phyloP scores from a whole-genome alignment of 2,888 invertebrate species.

The Phaedon cochleariae region DNA sequence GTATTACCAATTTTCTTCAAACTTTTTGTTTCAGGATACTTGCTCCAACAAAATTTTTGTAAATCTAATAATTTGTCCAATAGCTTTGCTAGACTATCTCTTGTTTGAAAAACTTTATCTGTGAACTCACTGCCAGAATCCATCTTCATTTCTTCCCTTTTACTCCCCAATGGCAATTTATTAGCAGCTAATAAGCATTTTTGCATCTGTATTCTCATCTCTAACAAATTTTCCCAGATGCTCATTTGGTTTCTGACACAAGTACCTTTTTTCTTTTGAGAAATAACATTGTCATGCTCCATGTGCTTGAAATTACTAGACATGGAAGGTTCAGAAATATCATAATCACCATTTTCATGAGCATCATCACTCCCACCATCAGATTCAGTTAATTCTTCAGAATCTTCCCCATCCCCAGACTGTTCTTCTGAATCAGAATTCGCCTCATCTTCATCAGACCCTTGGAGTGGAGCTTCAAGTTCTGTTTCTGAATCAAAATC shows the following conservation, averaged over 20 bases:
- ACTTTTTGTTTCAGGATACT: constrained; percentile 75
- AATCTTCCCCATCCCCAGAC: constrained; percentile 30
- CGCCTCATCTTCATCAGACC: constrained; percentile 44
- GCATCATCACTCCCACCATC: too few species aligned
- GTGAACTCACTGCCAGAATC: constrained; percentile 63
- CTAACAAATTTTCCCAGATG: constrained; percentile 86
- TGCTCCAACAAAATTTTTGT: constrained; percentile 70
- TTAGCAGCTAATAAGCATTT: constrained; percentile 80
- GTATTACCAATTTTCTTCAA: constrained; percentile 49
- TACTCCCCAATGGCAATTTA: constrained; percentile 76
- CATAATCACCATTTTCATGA: constrained; percentile 39
- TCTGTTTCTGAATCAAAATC: constrained; percentile 45
- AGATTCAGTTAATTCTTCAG: constrained; percentile 61
- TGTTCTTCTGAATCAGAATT: constrained; percentile 15
- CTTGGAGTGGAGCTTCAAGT: too few species aligned
- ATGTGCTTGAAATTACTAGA: constrained; percentile 65
- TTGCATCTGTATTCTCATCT: constrained; percentile 88
- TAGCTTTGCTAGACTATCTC: constrained; percentile 66
- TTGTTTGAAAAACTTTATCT: constrained; percentile 64
- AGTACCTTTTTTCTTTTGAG: constrained; percentile 71
- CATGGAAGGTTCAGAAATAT: constrained; percentile 38
- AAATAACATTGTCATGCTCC: constrained; percentile 65
- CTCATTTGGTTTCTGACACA: constrained; percentile 76
- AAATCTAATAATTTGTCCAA: constrained; percentile 72
- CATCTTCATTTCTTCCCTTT: constrained; percentile 62